phyloP scores from a whole-genome alignment of 2,888 invertebrate species.

The Ophonus ardosiacus region DNA sequence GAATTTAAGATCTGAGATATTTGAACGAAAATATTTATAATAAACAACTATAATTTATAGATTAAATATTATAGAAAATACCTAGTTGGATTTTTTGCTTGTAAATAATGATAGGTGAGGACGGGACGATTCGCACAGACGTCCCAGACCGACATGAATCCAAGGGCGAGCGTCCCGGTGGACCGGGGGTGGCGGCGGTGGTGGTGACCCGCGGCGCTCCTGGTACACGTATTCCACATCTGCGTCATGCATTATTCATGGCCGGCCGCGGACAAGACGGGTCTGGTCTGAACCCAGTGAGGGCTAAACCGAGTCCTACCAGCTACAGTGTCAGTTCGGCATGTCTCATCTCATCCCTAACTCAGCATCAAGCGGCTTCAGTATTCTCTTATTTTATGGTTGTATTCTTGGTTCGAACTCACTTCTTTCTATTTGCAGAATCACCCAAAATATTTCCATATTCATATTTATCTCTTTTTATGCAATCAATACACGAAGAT shows the following conservation, averaged over 20 bases:
- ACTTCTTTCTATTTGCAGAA: no score
- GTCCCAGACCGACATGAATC: conserved; percentile 41
- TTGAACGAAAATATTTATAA: neutral
- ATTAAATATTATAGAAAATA: neutral
- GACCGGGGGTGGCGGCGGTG: neutral
- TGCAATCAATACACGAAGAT: no score
- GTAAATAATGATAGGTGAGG: neutral
- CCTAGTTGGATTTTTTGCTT: neutral
- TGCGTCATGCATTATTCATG: conserved; percentile 77
- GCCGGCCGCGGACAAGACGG: conserved; percentile 70
- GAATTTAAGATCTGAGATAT: no score
- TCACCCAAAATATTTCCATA: no score
- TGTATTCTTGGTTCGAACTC: no score
- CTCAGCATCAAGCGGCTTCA: no score
- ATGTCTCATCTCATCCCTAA: no score
- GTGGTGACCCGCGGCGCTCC: conserved; percentile 64
- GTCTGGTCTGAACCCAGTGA: conserved; percentile 27
- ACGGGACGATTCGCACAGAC: neutral
- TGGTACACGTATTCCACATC: conserved; percentile 76
- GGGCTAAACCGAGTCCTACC: neutral
- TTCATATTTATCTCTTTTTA: no score
- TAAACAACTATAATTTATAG: neutral
- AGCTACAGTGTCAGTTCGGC: neutral
- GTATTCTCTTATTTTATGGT: no score
- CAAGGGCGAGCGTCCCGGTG: conserved; percentile 24